These are phyloP conservation scores for Euwallacea similis DNA, from an alignment of 1,140 invertebrate genomes.

Conservation along the genomic window DNA sequence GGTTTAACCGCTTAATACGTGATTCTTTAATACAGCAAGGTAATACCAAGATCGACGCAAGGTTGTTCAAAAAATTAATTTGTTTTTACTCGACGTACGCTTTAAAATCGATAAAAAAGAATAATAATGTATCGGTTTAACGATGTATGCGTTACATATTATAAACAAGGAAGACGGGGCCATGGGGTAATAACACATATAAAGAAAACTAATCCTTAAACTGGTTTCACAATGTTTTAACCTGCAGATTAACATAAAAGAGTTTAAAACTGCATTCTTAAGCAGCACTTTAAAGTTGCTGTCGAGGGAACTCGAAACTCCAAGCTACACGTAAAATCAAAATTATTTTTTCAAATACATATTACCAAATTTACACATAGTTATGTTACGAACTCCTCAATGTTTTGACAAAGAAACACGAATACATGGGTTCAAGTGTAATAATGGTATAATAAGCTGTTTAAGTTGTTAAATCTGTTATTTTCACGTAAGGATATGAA, in stretches of 20 bases:
- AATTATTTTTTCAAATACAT: too few species aligned
- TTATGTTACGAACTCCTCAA: neutral
- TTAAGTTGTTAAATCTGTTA: slow-evolving; percentile 2
- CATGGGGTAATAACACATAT: slow-evolving; percentile 15
- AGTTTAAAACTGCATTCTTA: slow-evolving; percentile 6
- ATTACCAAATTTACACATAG: neutral
- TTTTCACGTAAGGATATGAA: neutral
- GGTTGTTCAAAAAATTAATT: slow-evolving; percentile 34
- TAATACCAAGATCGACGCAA: slow-evolving; percentile 28
- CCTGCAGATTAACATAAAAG: neutral
- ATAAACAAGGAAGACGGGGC: slow-evolving; percentile 29
- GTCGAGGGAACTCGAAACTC: too few species aligned
- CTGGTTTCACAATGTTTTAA: slow-evolving; percentile 10
- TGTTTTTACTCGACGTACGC: slow-evolving; percentile 33
- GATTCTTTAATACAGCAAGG: slow-evolving; percentile 34
- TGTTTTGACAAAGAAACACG: slow-evolving; percentile 13
- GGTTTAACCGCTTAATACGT: slow-evolving; percentile 35
- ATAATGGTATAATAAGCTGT: neutral
- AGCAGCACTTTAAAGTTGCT: neutral
- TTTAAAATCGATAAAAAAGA: slow-evolving; percentile 26
- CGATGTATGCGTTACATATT: slow-evolving; percentile 22
- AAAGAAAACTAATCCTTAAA: slow-evolving; percentile 18
- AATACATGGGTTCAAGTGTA: neutral
- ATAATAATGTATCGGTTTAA: slow-evolving; percentile 31
- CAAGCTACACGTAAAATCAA: too few species aligned